Evolutionary conservation across 2,888 invertebrate genomes (phyloP).

Genomic region (Neocrepidodera transversa): DNA sequence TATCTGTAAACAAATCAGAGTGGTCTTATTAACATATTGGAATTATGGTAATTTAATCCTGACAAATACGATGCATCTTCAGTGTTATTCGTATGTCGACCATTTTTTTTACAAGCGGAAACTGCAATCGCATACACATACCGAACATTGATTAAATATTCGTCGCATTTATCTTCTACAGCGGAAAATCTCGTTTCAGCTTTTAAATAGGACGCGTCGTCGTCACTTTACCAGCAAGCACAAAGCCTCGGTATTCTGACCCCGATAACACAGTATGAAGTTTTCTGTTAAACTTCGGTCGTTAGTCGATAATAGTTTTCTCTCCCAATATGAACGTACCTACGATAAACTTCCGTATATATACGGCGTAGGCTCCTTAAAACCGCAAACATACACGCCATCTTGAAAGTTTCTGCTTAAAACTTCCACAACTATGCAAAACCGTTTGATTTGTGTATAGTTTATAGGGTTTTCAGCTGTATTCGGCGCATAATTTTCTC

Average conservation of each 20-base stretch:
- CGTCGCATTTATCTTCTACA: slow-evolving; percentile 4
- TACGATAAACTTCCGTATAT: slow-evolving; percentile 17
- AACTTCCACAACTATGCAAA: slow-evolving; percentile 34
- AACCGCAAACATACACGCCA: slow-evolving; percentile 27
- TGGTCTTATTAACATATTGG: too few species aligned
- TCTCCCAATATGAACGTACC: slow-evolving; percentile 13
- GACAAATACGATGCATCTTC: too few species aligned
- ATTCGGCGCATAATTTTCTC: slow-evolving; percentile 34
- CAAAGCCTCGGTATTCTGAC: slow-evolving; percentile 11
- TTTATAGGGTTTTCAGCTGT: slow-evolving; percentile 32
- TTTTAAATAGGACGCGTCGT: not conserved
- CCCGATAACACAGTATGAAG: slow-evolving; percentile 8
- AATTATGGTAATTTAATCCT: too few species aligned
- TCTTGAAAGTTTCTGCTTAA: slow-evolving; percentile 28
- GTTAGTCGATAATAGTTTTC: slow-evolving; percentile 17
- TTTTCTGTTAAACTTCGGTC: slow-evolving; percentile 12
- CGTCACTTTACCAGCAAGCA: not conserved
- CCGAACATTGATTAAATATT: slow-evolving; percentile 1
- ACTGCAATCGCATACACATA: too few species aligned
- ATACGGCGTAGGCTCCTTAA: slow-evolving; percentile 10
- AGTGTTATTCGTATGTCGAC: too few species aligned
- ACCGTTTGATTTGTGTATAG: slow-evolving; percentile 36
- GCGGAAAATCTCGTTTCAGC: slow-evolving; percentile 4
- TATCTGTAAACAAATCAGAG: too few species aligned
- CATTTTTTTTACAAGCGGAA: too few species aligned